Evolutionary conservation across 1,140 invertebrate genomes (phyloP), one percentile per base, ranked within the genome.

Genomic region (Platorchestia sp.): DNA sequence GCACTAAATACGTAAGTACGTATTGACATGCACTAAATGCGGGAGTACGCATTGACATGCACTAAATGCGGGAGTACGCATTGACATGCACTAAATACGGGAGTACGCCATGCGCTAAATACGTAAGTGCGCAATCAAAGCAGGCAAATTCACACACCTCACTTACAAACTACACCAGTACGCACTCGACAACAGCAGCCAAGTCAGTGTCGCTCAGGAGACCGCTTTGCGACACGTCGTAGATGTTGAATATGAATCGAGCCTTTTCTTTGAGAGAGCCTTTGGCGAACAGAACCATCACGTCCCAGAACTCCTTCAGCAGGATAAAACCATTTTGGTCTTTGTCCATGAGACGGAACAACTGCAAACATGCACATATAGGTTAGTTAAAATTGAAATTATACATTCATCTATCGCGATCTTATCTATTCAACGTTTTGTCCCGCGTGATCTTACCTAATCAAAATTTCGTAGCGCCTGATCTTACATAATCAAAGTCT

Each of bases 311-410:
- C 96, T 98, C 98, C 90, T 98, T 97, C 96, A 98, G 98, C 1
- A 98, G 98, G 95, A 98, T 98, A 97, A 98, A 98, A 40, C 98
- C 98, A 97, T 98, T 98, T 95, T 97, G 97, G 96, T 98, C 98
- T 47, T 97, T 97, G 96, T 98, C 98, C 59, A 98, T 97, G n/a
- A 98, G 96, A 44, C 97, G 96, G 96, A 98, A 98, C 97, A 98
- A 98, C 97, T 98, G 97, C 95, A 89, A 75, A 14, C 59, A 75
- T 1, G 36, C 7, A 75, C 27, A 75, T 75, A 19, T 1, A 75
- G 36, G 59, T 75, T 75, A 10, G 59, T 36, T 27, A 7, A 19
- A 75, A 75, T 27, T 36, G 59, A 10, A 75, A 10, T 22, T 75
- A 10, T 75, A 19, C 27, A 22, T n/a, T n/a, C n/a, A n/a, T n/a